Evolutionary conservation across 1,140 invertebrate genomes (phyloP).

Genomic region (Rhagoletis pomonella): DNA sequence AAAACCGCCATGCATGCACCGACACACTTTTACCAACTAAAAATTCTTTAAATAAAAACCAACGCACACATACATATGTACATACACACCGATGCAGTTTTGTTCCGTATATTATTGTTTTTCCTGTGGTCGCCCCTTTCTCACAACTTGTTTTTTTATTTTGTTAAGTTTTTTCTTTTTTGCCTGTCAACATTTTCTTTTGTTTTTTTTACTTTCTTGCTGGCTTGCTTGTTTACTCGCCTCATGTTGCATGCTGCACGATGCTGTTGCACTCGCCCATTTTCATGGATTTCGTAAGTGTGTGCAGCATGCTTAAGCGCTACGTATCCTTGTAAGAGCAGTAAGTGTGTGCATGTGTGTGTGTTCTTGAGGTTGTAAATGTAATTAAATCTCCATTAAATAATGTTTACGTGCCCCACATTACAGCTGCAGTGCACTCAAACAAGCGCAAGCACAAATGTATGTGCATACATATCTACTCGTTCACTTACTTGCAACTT

Average conservation of each 20-base stretch:
- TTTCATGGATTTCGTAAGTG: not conserved
- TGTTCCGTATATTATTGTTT: not conserved
- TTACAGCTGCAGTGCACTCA: conserved; percentile 10
- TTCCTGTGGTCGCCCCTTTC: not conserved
- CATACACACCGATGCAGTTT: not conserved
- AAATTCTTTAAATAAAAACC: not conserved
- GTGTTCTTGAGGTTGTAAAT: conserved; percentile 39
- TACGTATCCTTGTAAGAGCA: not conserved
- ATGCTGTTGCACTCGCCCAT: not conserved
- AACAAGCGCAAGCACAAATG: not conserved
- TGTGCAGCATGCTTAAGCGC: not conserved
- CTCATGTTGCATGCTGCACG: conserved; percentile 31
- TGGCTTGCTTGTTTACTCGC: not conserved
- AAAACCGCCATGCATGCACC: not conserved
- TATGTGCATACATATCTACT: too few relatives aligned
- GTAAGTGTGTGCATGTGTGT: not conserved
- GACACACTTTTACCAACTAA: not conserved
- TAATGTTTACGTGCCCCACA: conserved; percentile 41
- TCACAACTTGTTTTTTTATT: not conserved
- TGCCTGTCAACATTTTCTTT: not conserved
- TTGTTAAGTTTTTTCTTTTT: not conserved
- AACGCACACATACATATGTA: not conserved
- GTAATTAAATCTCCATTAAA: conserved; percentile 49
- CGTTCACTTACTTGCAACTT: not conserved
- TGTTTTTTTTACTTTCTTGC: not conserved